Percentiles rank a stretch among this genome's conserved stretches.
Conservation (phyloP, 2,113 vertebrate genomes). For the Saguinus midas region DNA sequence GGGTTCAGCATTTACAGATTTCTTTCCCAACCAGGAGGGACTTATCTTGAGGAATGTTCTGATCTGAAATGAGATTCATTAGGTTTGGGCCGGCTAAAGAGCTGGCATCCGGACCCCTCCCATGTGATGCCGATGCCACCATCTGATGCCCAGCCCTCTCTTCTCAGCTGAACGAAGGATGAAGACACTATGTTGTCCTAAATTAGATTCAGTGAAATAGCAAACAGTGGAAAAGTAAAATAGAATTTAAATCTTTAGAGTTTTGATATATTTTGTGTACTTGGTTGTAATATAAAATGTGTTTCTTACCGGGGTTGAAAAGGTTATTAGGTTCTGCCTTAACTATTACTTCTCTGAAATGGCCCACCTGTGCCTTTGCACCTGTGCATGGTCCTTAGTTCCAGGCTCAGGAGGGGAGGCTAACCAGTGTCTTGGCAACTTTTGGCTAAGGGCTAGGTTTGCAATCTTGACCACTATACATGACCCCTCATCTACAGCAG, state of each 20-base stretch:
- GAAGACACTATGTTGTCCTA: not conserved
- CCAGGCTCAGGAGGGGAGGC: not conserved
- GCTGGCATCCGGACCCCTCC: not conserved
- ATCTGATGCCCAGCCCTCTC: not conserved
- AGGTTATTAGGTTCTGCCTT: not conserved
- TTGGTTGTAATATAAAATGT: not conserved
- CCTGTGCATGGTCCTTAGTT: not conserved
- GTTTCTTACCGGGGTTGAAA: not conserved
- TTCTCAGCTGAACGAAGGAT: not conserved
- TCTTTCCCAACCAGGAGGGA: not conserved
- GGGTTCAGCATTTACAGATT: not conserved
- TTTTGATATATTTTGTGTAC: not conserved
- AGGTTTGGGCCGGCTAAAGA: not conserved
- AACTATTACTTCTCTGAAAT: not conserved
- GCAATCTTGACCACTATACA: accelerated
- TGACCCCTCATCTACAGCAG: not conserved
- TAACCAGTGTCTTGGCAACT: not conserved
- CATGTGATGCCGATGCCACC: accelerated
- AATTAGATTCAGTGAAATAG: not conserved
- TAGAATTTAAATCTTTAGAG: not conserved
- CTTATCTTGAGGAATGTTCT: not conserved
- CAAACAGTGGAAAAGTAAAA: not conserved
- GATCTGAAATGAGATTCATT: not conserved
- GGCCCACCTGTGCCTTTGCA: not conserved
- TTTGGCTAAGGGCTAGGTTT: not conserved